phyloP scores from a whole-genome alignment of 2,888 invertebrate genomes.

The Cosmia pyralina region DNA sequence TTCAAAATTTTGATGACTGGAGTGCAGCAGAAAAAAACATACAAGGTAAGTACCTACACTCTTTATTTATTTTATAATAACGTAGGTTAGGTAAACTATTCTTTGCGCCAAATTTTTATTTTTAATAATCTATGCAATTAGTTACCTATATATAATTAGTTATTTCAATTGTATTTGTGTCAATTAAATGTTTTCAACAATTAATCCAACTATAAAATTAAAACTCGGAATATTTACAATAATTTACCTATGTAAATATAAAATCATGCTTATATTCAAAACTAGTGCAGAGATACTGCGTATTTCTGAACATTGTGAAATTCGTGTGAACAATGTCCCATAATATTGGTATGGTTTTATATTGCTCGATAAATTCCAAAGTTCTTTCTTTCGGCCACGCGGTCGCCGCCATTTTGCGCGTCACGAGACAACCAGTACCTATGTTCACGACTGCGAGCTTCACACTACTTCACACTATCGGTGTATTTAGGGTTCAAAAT shows the following conservation, averaged over 20 bases:
- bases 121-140: constrained; percentile 64
- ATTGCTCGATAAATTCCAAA: constrained; percentile 69
- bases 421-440: constrained; percentile 57
- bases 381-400: constrained; percentile 68
- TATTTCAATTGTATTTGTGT: constrained; percentile 58
- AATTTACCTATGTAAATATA: constrained; percentile 54
- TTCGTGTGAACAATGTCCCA: constrained; percentile 67
- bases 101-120: constrained; percentile 57
- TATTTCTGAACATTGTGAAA: constrained; percentile 61
- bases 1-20: constrained; percentile 53
- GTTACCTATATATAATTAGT: constrained; percentile 52
- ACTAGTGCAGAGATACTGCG: constrained; percentile 60
- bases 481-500: constrained; percentile 55
- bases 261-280: constrained; percentile 58
- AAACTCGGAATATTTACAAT: constrained; percentile 50
- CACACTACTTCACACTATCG: constrained; percentile 57
- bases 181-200: constrained; percentile 61
- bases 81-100: constrained; percentile 57
- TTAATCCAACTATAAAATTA: constrained; percentile 58
- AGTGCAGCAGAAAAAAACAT: constrained; percentile 55
- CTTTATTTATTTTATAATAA: constrained; percentile 59
- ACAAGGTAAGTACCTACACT: constrained; percentile 56
- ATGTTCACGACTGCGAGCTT: constrained; percentile 59
- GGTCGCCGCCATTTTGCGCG: constrained; percentile 66
- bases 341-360: constrained; percentile 67